Evolutionary conservation across 2,113 vertebrate species (phyloP), one percentile per base, ranked within the genome.

Genomic region (Carassius gibelio): DNA sequence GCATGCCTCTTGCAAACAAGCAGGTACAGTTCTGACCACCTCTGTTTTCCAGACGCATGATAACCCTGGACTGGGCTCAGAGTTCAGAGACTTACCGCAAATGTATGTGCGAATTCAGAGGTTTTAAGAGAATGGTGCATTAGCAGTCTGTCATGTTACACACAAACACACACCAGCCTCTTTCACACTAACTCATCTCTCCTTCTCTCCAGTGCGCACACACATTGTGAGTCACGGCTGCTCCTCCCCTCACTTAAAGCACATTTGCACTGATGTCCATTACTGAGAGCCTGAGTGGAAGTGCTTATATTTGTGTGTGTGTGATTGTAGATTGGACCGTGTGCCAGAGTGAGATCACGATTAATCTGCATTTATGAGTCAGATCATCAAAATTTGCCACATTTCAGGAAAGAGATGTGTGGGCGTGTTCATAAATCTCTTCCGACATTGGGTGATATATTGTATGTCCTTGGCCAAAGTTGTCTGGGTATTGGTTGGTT

Each of bases 161-260:
- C 19, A 45, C 36, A 55, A 55, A 36, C 59, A 13, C 68, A 64
- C 72, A 84, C 13, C 61, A 84, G 30, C n/a, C 59, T 80, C 34
- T 81, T 81, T 81, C 79, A 68, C 42, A 66, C 59, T 8, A 78
- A 61, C 21, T 34, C 4, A 14, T 61, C 5, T 71, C 52, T 38
- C 10, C 21, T 21, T 83, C 42, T 72, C 26, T 57, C 11, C 10
- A 62, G 30, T 57, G 26, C 26, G 0, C 64, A 8, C 62, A 64
- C 62, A 82, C 62, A 66, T 36, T 9, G 9, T 72, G 81, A 82
- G 81, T 82, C 45, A 72, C 13, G 68, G 66, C 68, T 23, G 64
- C 64, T 71, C 64, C 64, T 34, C 80, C 80, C 30, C 66, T 83
- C 81, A 83, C 81, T 83, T 83, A 72, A 82, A 69, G 80, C 64